Evolutionary conservation across 1,140 invertebrate species (phyloP), one percentile per base, ranked within the genome.

Genomic region (Lasioglossum baleicum): DNA sequence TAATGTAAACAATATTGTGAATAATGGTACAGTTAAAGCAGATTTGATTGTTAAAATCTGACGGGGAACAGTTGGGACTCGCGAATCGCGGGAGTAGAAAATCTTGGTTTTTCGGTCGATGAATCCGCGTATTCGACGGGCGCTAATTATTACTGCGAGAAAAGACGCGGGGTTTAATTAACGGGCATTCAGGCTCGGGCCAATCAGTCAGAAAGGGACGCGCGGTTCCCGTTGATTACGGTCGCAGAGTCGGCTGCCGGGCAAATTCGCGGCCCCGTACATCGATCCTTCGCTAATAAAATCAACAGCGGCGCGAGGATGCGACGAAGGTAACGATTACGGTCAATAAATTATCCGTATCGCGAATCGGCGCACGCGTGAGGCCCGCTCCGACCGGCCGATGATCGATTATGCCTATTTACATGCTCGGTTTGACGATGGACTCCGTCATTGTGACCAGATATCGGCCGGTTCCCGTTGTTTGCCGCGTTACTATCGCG

Each of bases 321-420:
- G 70, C 70, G 77, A 67, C 13, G 69, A 80, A 74, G 71, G 70
- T 51, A 79, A 74, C 71, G 77, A 80, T 80, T 51, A 80, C 20
- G 71, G 17, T 51, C 77, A 26, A 80, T 80, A 66, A 74, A 80
- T 80, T 80, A 80, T 67, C 70, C 70, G 26, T 67, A 60, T 80
- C 63, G 26, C 17, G 35, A 15, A 80, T 80, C 77, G 65, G n/a
- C 63, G 7, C 40, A 13, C 7, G 26, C 26, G 53, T 74, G 60
- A 74, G 51, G 51, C 15, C 40, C 35, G 74, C 13, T 60, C 35
- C 17, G 63, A 58, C 40, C 42, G 31, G 35, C 40, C 58, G 48
- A 74, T 80, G 51, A 80, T 80, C 26, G 70, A 80, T 80, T 31
- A 66, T 80, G 53, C 70, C 70, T 74, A 67, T 80, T 74, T 80